These are phyloP conservation scores for Phylloscopus collybita DNA, from an alignment of 2,797 vertebrate species.

Conservation along the genomic window DNA sequence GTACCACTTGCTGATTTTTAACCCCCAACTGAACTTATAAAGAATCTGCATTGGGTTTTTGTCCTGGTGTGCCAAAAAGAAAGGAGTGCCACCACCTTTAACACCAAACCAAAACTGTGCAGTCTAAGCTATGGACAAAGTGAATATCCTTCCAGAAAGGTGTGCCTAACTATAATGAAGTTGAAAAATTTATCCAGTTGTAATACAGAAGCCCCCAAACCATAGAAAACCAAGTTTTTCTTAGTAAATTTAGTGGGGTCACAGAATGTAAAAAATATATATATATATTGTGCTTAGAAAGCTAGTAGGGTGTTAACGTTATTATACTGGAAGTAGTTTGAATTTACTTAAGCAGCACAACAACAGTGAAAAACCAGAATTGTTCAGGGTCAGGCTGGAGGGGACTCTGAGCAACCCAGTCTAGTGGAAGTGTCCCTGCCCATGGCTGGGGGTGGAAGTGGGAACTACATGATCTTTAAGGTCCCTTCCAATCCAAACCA, in stretches of 20 bases:
- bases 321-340: neutral
- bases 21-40: neutral
- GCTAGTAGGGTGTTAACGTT: neutral
- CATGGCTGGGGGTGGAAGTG: neutral
- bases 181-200: neutral
- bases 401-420: neutral
- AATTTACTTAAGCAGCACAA: neutral
- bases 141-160: neutral
- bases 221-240: neutral
- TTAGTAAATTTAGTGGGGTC: neutral
- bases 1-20: neutral
- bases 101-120: neutral
- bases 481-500: neutral
- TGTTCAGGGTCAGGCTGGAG: neutral
- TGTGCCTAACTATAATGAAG: neutral
- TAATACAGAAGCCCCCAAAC: neutral
- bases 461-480: neutral
- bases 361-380: neutral
- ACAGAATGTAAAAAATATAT: neutral
- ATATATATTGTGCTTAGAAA: neutral
- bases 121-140: neutral
- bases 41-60: neutral
- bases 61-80: neutral
- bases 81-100: neutral
- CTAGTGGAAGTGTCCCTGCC: neutral